A percentile compares a stretch with the other conserved stretches of the same genome.
These are phyloP conservation scores for Tragelaphus scriptus DNA, from an alignment of 2,113 vertebrate genomes.

Conservation along the genomic window DNA sequence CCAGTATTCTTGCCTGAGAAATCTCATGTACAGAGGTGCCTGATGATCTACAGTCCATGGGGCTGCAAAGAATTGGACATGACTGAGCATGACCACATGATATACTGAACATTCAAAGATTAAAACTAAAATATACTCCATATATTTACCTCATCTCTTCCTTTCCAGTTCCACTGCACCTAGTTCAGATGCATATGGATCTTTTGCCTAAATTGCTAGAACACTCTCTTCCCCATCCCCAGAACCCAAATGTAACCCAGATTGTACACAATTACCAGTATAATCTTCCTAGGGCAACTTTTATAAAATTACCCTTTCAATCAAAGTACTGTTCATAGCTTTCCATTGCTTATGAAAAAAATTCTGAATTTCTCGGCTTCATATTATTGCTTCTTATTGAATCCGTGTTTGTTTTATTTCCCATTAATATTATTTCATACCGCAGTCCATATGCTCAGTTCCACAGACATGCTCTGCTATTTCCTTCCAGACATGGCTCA, in stretches of 20 bases:
- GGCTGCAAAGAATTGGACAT: not conserved
- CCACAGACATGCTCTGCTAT: not conserved
- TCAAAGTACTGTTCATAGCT: not conserved
- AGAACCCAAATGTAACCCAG: not conserved
- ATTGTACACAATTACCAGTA: not conserved
- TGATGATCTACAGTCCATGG: not conserved
- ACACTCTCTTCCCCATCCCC: not conserved
- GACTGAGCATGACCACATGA: not conserved
- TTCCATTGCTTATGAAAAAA: not conserved
- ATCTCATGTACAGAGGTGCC: not conserved
- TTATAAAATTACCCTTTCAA: not conserved
- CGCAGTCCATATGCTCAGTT: not conserved
- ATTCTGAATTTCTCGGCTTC: not conserved
- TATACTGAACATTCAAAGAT: not conserved
- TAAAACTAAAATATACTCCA: not conserved
- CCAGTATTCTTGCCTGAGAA: not conserved
- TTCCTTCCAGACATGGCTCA: not conserved
- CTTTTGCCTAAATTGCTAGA: not conserved
- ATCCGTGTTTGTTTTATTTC: not conserved
- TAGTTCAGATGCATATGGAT: not conserved
- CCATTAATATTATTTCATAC: not conserved
- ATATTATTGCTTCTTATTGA: not conserved
- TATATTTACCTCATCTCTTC: not conserved
- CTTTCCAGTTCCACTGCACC: not conserved
- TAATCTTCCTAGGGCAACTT: not conserved